Evolutionary conservation across 2,888 invertebrate species (phyloP), one percentile per base, ranked within the genome.

Genomic region (Celastrina argiolus): DNA sequence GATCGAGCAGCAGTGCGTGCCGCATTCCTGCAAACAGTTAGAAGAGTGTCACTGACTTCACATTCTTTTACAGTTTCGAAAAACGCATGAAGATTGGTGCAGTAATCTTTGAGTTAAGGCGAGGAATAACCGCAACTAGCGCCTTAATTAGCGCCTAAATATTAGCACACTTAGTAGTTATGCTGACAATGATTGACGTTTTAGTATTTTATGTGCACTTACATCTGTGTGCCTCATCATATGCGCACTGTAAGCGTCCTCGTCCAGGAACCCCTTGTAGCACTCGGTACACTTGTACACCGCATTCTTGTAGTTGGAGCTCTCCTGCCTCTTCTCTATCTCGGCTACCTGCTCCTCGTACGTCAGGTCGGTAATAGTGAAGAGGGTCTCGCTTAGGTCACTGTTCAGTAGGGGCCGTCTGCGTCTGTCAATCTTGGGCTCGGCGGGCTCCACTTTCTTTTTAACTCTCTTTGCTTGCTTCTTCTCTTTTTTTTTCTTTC

Each of bases 251-350:
- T 84, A 91, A 0, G 88, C 85, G 0, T 85, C 87, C 41, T 85
- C 81, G 5, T 88, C 89, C 12, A 87, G 68, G 68, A 89, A 90
- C 0, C 89, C 89, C 70, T 88, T 88, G 12, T 74, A 91, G 65
- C 90, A 91, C 12, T 78, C 82, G 0, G 78, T 81, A 64, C 90
- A 91, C 63, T 88, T 88, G 65, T 77, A 90, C 0, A 83, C 75
- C 0, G 88, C 76, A 63, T 88, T 88, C 66, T 85, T 88, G 68
- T 84, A 90, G 56, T 88, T 87, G 0, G 85, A 70, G 26, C 81
- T 79, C 0, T 90, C 87, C 16, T 80, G 82, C 0, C 90, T 74
- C 64, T 88, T 88, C 42, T 81, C 70, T 4, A 91, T 88, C 22
- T 90, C 89, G 0, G 85, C 88, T 0, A 88, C 71, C 68, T 91